Base-by-base conservation (phyloP, 2,888 invertebrate genomes). In the Nysson spinosus region DNA sequence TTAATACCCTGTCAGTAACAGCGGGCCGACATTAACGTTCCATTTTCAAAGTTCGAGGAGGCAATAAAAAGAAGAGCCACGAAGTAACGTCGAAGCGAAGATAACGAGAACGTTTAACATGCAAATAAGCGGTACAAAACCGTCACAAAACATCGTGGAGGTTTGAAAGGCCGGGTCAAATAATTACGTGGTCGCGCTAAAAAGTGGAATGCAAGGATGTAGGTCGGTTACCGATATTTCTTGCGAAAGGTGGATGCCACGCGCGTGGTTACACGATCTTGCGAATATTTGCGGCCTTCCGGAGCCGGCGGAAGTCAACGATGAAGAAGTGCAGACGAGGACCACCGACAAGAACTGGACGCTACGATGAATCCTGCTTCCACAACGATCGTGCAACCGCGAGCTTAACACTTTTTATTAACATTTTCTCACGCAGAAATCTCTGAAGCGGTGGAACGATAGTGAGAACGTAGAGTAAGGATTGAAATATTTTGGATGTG, bases 101-200 rank as follows among this genome's bases (percentile, higher is more conserved):
- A 66, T 66, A 67, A 67, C 66, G 67, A 67, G 66, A 58, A 40
- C 66, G 67, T 66, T 67, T 66, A 67, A 67, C 67, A 60, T 60
- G 67, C 66, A 66, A 67, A 67, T 67, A 66, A 49, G 14, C 14
- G 40, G 19, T 28, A 57, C 43, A 43, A 44, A 52, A 50, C 47
- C 43, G 11, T n/a, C 44, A 44, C 54, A 58, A 60, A 67, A 54
- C 66, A 54, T 16, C 30, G 14, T 26, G 14, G 43, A 11, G 26
- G 50, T 20, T 34, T 19, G 28, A 34, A 26, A 32, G 24, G 26
- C 6, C 30, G 24, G 57, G 57, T 51, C 57, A 51, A 66, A 66
- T 49, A 57, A 64, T 66, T 64, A 64, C 66, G 49, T 17, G 49
- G 51, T 42, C 22, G 26, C 7, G 11, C 17, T 40, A 69, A 69